Conservation (phyloP, 1,140 invertebrate species). For the Oryzaephilus surinamensis region DNA sequence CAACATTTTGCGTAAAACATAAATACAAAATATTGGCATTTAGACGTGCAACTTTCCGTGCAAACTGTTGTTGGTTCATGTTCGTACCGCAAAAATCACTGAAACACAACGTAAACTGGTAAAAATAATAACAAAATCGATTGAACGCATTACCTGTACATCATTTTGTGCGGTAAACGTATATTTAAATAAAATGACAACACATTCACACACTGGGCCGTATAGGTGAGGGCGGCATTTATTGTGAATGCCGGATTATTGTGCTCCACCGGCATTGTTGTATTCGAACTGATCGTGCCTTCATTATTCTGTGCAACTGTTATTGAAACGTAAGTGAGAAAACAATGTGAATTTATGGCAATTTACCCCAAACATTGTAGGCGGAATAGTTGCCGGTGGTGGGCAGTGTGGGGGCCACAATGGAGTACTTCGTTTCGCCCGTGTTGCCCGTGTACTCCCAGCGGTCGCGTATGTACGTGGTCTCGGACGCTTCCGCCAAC, state of each 20-base stretch:
- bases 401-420: conserved; percentile 64
- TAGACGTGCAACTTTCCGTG: conserved; percentile 59
- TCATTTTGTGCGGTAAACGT: conserved; percentile 60
- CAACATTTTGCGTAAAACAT: conserved; percentile 68
- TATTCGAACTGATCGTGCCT: conserved; percentile 46
- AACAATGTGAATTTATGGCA: neutral
- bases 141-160: conserved; percentile 49
- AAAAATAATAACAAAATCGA: conserved; percentile 7
- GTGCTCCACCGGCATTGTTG: conserved; percentile 39
- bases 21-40: conserved; percentile 75
- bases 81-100: conserved; percentile 62
- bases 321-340: conserved; percentile 17
- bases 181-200: conserved; percentile 69
- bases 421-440: conserved; percentile 56
- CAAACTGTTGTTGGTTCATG: conserved; percentile 60
- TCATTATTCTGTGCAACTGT: conserved; percentile 52
- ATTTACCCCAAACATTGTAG: conserved; percentile 60
- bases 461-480: conserved; percentile 59
- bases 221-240: conserved; percentile 67
- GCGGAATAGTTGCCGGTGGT: conserved; percentile 67
- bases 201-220: conserved; percentile 69
- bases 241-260: conserved; percentile 62
- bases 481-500: conserved; percentile 64
- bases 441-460: conserved; percentile 61
- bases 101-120: conserved; percentile 28